Percentiles rank a stretch among this genome's conserved stretches.
These are phyloP conservation scores for Vimba vimba DNA, from an alignment of 2,113 vertebrate species.

Conservation along the genomic window DNA sequence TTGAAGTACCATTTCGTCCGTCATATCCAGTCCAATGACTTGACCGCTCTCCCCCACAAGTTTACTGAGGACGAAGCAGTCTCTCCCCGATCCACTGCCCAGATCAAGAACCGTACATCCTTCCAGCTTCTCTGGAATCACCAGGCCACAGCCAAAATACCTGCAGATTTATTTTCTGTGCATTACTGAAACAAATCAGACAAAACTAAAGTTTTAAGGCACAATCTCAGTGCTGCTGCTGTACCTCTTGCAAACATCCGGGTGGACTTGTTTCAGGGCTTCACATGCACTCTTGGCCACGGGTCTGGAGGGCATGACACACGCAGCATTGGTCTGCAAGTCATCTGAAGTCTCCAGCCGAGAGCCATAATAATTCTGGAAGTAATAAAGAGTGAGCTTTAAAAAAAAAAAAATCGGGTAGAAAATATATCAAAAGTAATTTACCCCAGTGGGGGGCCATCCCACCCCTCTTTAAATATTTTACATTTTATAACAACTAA, in stretches of 20 bases:
- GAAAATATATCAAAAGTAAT: too few relatives aligned
- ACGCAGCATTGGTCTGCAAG: conserved; percentile 72
- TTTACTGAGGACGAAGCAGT: conserved; percentile 83
- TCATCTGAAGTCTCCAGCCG: conserved; percentile 66
- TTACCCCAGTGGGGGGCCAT: too few relatives aligned
- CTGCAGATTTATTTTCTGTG: conserved; percentile 63
- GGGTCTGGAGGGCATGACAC: conserved; percentile 38
- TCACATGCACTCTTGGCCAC: conserved; percentile 57
- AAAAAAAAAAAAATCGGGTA: too few relatives aligned
- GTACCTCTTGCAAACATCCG: conserved; percentile 70
- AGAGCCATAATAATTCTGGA: conserved; percentile 69
- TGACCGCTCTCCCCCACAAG: conserved; percentile 81
- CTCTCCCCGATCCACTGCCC: conserved; percentile 84
- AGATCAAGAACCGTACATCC: conserved; percentile 83
- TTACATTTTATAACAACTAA: too few relatives aligned
- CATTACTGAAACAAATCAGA: background rate
- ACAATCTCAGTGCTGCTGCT: background rate
- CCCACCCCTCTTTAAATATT: too few relatives aligned
- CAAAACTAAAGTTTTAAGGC: background rate
- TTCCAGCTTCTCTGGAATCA: conserved; percentile 79
- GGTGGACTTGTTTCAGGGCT: conserved; percentile 72
- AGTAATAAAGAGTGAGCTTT: conserved; percentile 6
- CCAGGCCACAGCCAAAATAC: conserved; percentile 86
- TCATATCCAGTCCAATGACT: conserved; percentile 86
- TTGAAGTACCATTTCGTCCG: conserved; percentile 73